Base-by-base conservation (phyloP, 2,797 vertebrate species). In the Aulostomus chinensis region DNA sequence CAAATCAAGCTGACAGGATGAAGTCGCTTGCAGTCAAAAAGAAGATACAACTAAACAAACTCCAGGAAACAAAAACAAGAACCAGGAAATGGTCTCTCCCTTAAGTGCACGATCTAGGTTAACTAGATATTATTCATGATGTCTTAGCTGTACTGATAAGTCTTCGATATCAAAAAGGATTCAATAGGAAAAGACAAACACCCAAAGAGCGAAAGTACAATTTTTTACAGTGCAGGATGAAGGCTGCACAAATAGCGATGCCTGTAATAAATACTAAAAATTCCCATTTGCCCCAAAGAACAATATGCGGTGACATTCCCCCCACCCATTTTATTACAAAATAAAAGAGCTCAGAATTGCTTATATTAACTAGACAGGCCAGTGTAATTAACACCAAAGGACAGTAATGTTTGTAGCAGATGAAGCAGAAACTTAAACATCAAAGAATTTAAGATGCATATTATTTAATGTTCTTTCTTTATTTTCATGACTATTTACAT, bases 321-420 rank as follows among this genome's bases (percentile, higher is more conserved):
- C 55, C 48, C 45, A 35, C 6, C 11, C 2, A 24, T 84, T 88
- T 90, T 87, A 87, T 86, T 86, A 88, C 52, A 90, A 88, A 90
- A 88, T 78, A 78, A 76, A 73, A 37, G 29, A 31, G 48, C 35
- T 40, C 46, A 33, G 9, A 70, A 75, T 38, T 69, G 76, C 71
- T 76, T 25, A 38, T 43, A 53, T 68, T 54, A 54, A 48, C 66
- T 76, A 71, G 28, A 70, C 36, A 62, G 34, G 62, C 59, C 73
- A 78, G 58, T 75, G 54, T 66, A 76, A 78, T 82, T 62, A 60
- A 83, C 38, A 68, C 43, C 58, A 64, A 66, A 42, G 22, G 49
- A 34, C 15, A 58, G 26, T 28, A 28, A 31, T 9, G 47, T 49
- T 53, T 45, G 16, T 53, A 58, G 61, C 41, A 38, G 35, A 68